Evolutionary conservation across 2,888 invertebrate species (phyloP).

Genomic region (Dastarcus helophoroides): DNA sequence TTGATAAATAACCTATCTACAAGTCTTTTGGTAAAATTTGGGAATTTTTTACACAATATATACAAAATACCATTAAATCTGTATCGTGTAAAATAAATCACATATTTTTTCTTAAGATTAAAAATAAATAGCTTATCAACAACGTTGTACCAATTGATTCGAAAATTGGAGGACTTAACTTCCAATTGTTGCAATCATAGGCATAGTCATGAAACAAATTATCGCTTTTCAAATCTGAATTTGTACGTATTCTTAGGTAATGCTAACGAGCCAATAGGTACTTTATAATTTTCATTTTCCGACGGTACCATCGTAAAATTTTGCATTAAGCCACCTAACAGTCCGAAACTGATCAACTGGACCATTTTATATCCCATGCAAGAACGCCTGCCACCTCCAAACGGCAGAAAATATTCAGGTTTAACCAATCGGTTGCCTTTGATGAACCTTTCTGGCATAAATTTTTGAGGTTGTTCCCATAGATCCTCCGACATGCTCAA

Average conservation of each 20-base stretch:
- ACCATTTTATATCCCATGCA: constrained; percentile 61
- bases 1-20: too few relatives aligned
- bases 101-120: constrained; percentile 1
- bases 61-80: too few relatives aligned
- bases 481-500: constrained; percentile 49
- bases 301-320: constrained; percentile 41
- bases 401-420: constrained; percentile 55
- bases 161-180: too few relatives aligned
- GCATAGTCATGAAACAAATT: constrained; percentile 15
- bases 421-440: constrained; percentile 43
- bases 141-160: too few relatives aligned
- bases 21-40: too few relatives aligned
- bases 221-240: constrained; percentile 39
- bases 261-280: constrained; percentile 46
- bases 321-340: constrained; percentile 43
- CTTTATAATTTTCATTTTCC: constrained; percentile 37
- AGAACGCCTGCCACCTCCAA: constrained; percentile 52
- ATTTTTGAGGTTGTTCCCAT: constrained; percentile 49
- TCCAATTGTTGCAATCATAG: too few relatives aligned
- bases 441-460: constrained; percentile 52
- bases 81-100: constrained; percentile 1
- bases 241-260: constrained; percentile 40
- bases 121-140: not conserved
- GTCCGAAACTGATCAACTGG: constrained; percentile 45
- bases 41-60: too few relatives aligned